Percentiles rank a stretch among this genome's conserved stretches.
Evolutionary conservation across 2,113 vertebrate genomes (phyloP).

Genomic region (Hypocryptadius cinnamomeus): DNA sequence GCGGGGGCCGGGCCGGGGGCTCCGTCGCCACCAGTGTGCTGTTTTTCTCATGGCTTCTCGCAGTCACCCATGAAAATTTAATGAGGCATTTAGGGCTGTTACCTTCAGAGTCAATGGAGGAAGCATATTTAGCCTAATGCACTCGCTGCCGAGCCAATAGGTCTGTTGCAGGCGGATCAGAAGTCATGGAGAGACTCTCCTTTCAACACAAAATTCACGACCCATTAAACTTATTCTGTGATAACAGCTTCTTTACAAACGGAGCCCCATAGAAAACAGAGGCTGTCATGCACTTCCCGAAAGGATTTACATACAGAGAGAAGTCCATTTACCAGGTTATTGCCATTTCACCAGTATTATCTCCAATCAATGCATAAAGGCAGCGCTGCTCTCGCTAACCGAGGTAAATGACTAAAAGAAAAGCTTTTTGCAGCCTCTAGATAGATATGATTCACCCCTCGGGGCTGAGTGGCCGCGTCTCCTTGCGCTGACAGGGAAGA

Average conservation of each 20-base stretch:
- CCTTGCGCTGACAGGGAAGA: not conserved
- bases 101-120: constrained; percentile 72
- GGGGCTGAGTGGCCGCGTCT: not conserved
- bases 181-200: constrained; percentile 61
- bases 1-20: not conserved
- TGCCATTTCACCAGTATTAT: constrained; percentile 7
- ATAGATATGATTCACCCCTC: not conserved
- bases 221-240: constrained; percentile 74
- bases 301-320: constrained; percentile 64
- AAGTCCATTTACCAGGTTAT: constrained; percentile 43
- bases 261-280: constrained; percentile 33
- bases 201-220: constrained; percentile 71
- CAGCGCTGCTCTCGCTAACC: not conserved
- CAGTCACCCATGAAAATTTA: constrained; percentile 76
- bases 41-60: constrained; percentile 55
- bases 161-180: constrained; percentile 57
- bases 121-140: constrained; percentile 73
- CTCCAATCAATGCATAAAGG: constrained; percentile 30
- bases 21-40: not conserved
- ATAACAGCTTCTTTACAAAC: constrained; percentile 71
- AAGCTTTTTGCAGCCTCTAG: not conserved
- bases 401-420: not conserved
- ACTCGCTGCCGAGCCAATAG: constrained; percentile 63
- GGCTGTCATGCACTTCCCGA: constrained; percentile 56
- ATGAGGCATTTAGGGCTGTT: constrained; percentile 75